Evolutionary conservation across 2,888 invertebrate genomes (phyloP), one percentile per base, ranked within the genome.

Genomic region (Nomada flava): DNA sequence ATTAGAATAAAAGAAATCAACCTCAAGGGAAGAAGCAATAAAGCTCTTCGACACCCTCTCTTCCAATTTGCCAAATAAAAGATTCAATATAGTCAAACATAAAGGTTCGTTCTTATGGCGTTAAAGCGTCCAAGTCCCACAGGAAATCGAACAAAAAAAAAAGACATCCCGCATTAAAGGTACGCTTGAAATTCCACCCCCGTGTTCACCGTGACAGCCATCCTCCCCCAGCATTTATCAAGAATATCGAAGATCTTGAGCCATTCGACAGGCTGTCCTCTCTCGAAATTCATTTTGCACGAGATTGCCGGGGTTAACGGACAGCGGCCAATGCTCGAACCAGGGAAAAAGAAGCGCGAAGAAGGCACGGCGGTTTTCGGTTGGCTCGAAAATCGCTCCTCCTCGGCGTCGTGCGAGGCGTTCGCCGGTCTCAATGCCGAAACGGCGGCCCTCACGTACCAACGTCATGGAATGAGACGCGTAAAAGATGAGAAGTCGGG

Each of bases 401-500:
- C 59, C 74, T 63, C 76, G 72, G 36, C 81, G 71, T 75, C 64
- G 74, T 72, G 53, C 77, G 67, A 64, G 79, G 74, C 78, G 80
- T 76, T 74, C 60, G 63, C 70, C 73, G 63, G 29, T 65, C 42
- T 65, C 68, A 64, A 29, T 73, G 80, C 72, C 75, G 44, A 79
- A 81, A 84, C 78, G 11, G 53, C 60, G 83, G 81, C 83, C 80
- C 79, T 83, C 80, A 62, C 82, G 85, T 79, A 83, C 82, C 85
- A 76, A 83, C 85, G 83, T 88, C 89, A 84, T 73, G 81, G 80
- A 82, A 90, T 87, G 90, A 88, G 90, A 89, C 87, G 89, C 86
- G 89, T 86, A 90, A 89, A 90, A 89, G 84, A 89, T 89, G 89
- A 90, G 90, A 90, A 88, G 87, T 89, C 83, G 90, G 86, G 87